These are phyloP conservation scores for Elgaria multicarinata DNA, from an alignment of 2,113 vertebrate species.

Conservation along the genomic window DNA sequence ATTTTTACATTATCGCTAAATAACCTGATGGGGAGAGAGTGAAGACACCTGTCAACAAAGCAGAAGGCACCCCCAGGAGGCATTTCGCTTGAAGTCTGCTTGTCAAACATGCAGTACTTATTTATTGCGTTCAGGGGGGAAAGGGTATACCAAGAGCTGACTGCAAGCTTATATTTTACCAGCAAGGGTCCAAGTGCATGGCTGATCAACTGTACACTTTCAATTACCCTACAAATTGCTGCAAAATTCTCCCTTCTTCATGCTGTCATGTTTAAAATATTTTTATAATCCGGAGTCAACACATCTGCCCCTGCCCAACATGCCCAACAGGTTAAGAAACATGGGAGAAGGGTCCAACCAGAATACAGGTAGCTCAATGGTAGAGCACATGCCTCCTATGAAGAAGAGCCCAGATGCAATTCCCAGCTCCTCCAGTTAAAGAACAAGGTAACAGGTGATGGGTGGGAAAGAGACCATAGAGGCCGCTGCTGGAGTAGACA, in stretches of 20 bases:
- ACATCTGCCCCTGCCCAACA: background rate
- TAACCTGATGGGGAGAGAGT: slow-evolving; percentile 15
- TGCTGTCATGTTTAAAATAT: too few species aligned
- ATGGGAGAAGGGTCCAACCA: background rate
- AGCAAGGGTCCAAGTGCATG: background rate
- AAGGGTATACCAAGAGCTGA: background rate
- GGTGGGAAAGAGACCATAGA: background rate
- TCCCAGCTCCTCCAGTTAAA: background rate
- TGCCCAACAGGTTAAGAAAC: background rate
- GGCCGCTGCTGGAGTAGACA: background rate
- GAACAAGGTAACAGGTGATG: too few species aligned
- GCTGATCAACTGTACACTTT: background rate
- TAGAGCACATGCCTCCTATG: background rate
- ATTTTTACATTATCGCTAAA: slow-evolving; percentile 42
- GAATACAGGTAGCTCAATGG: background rate
- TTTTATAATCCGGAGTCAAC: background rate
- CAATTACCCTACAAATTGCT: background rate
- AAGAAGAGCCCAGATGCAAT: background rate
- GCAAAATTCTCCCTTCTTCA: background rate
- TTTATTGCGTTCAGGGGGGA: background rate
- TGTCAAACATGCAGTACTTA: slow-evolving; percentile 29
- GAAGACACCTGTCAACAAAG: slow-evolving; percentile 53
- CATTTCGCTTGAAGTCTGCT: slow-evolving; percentile 23
- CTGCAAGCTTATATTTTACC: background rate
- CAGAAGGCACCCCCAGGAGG: slow-evolving; percentile 41